Evolutionary conservation across 2,113 vertebrate genomes (phyloP), one percentile per base, ranked within the genome.

Genomic region (Egretta garzetta): DNA sequence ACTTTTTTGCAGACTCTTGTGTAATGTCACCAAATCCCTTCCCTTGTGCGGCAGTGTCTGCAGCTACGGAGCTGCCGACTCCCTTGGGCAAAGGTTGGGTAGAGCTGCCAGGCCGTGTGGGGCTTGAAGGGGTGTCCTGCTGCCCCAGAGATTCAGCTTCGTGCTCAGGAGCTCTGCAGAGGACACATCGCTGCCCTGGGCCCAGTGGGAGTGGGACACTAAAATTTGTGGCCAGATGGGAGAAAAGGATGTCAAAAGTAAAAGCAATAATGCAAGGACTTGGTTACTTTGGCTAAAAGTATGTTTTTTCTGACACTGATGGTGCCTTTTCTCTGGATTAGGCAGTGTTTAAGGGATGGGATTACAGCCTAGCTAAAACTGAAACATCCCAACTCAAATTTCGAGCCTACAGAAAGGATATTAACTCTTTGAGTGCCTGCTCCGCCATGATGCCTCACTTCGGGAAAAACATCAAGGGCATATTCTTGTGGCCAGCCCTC

Each of bases 271-370:
- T 52, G 60, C 9, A 81, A 93, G 87, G 43, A 37, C 9, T 6
- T 37, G 30, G 9, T 64, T 86, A 66, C 13, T 93, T 73, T 92
- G 64, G 66, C 85, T 53, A n/a, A n/a, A 62, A 49, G 39, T 55
- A 10, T 45, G 39, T 90, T 96, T 96, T 93, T 72, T 63, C 73
- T 96, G 80, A 90, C 56, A 56, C 33, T 39, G 37, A 14, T 35
- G 35, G 77, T 92, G 88, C 35, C 70, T 96, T 96, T 88, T 64
- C 19, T 39, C 39, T 56, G 45, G 70, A 87, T 82, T 93, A 67
- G 41, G 52, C 9, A 63, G 60, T 83, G 20, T 37, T 71, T 86
- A 74, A 20, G 15, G 50, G 75, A 64, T 93, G 56, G 45, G 58
- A 95, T 92, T 89, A 33, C 56, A 76, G 37, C 35, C 86, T 86